phyloP scores from a whole-genome alignment of 1,140 invertebrate species.

The Dendrolimus kikuchii region DNA sequence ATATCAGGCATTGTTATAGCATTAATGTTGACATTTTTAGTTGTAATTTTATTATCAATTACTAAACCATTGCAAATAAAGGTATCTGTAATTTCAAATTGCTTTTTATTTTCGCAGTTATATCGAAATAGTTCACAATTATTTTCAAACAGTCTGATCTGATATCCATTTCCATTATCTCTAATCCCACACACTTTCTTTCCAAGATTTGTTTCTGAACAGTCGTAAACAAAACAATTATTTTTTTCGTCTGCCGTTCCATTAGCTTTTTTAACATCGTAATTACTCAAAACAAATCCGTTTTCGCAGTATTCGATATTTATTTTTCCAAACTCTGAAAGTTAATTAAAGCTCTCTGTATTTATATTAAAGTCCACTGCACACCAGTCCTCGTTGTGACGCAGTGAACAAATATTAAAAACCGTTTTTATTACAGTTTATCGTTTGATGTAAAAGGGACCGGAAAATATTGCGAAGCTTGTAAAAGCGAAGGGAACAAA shows the following conservation, averaged over 20 bases:
- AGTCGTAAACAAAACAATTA: slow-evolving; percentile 1
- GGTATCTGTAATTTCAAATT: slow-evolving; percentile 31
- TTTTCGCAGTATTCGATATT: slow-evolving; percentile 37
- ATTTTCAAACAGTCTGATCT: slow-evolving; percentile 34
- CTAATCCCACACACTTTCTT: slow-evolving; percentile 32
- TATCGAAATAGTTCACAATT: slow-evolving; percentile 28
- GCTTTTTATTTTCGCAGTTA: slow-evolving; percentile 29
- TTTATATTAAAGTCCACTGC: background rate
- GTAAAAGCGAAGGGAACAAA: too few relatives aligned
- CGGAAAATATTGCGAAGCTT: too few relatives aligned
- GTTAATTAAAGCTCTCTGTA: slow-evolving; percentile 1
- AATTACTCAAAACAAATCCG: slow-evolving; percentile 12
- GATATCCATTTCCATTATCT: slow-evolving; percentile 35
- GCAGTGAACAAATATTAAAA: too few relatives aligned
- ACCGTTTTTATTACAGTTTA: too few relatives aligned
- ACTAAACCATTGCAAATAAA: slow-evolving; percentile 31
- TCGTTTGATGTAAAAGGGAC: too few relatives aligned
- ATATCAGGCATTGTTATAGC: background rate
- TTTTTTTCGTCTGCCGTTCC: slow-evolving; percentile 1
- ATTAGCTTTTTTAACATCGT: slow-evolving; percentile 5
- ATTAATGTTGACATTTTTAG: background rate
- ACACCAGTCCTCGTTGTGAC: too few relatives aligned
- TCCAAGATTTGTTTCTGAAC: slow-evolving; percentile 5
- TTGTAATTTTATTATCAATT: background rate
- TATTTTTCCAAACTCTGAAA: slow-evolving; percentile 46